Evolutionary conservation across 2,113 vertebrate species (phyloP), one percentile per base, ranked within the genome.

Genomic region (Ammospiza nelsoni): DNA sequence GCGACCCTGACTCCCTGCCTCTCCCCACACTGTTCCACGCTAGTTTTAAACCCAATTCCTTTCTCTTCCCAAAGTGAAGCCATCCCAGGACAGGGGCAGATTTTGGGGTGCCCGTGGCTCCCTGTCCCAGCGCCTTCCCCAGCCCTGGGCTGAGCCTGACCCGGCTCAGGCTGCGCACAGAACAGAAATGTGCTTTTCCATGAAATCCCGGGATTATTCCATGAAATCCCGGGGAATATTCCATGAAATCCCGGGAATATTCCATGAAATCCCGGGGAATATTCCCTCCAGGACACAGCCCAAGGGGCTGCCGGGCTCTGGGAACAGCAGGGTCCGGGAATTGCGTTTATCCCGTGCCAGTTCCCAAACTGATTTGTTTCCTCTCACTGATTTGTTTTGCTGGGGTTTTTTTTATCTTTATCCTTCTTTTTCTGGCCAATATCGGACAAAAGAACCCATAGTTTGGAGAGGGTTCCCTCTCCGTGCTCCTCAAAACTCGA

Each of bases 31-130:
- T 39, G 17, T 62, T 62, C 59, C 59, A 28, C 5, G 8, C 62
- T 25, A 3, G 15, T 88, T 80, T n/a, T 7, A 54, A 78, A 27
- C 6, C 5, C 37, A 14, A 3, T 1, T 22, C 16, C 3, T 31
- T 23, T 37, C 3, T 59, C 11, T 33, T 12, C 35, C 16, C 46
- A 0, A 9, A 25, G 37, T 0, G 25, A 61, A 73, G 12, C 4
- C 9, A 9, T 57, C 12, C 37, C 12, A 21, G 48, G 31, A 4
- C 18, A 6, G 51, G 28, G 54, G 15, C 16, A 9, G 21, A 15
- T 0, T 22, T 27, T 24, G n/a, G 25, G 39, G 14, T 10, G 39
- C 0, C 69, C 3, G 11, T 27, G 37, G 4, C 9, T 28, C 69
- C 41, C 33, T 0, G 6, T 7, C 62, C 59, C 74, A 9, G 52